phyloP scores from a whole-genome alignment of 2,113 vertebrate species.

The Numenius arquata region DNA sequence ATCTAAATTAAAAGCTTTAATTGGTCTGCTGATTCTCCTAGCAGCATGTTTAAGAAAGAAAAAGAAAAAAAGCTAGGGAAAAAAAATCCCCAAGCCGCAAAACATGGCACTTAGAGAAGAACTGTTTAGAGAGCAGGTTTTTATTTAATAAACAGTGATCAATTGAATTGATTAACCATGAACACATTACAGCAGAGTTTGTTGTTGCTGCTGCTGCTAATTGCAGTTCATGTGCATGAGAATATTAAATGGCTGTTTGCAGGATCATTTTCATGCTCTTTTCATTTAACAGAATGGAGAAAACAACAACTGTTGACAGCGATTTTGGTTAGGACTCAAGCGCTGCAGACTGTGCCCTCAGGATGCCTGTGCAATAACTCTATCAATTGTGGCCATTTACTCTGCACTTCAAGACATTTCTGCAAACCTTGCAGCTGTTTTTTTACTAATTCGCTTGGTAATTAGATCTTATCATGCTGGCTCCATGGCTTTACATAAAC shows the following conservation, averaged over 20 bases:
- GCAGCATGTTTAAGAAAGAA: background rate
- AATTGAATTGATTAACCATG: slow-evolving; percentile 75
- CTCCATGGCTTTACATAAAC: slow-evolving; percentile 66
- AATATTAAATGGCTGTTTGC: slow-evolving; percentile 53
- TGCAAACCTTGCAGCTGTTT: slow-evolving; percentile 69
- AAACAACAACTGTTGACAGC: slow-evolving; percentile 33
- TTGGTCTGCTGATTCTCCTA: slow-evolving; percentile 38
- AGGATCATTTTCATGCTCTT: slow-evolving; percentile 33
- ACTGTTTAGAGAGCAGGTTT: slow-evolving; percentile 72
- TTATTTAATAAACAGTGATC: slow-evolving; percentile 79
- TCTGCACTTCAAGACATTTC: slow-evolving; percentile 45
- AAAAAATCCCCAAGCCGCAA: background rate
- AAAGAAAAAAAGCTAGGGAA: background rate
- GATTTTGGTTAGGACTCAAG: slow-evolving; percentile 46
- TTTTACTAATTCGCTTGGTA: slow-evolving; percentile 61
- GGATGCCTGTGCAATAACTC: slow-evolving; percentile 54
- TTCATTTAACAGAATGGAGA: slow-evolving; percentile 43
- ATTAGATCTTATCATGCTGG: slow-evolving; percentile 68
- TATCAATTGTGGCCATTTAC: slow-evolving; percentile 61
- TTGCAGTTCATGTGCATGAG: slow-evolving; percentile 36
- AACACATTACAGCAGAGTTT: slow-evolving; percentile 57
- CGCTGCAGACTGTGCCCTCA: slow-evolving; percentile 49
- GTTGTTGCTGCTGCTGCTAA: slow-evolving; percentile 58
- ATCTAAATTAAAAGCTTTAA: slow-evolving; percentile 66
- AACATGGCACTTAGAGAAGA: slow-evolving; percentile 27